Base-by-base conservation (phyloP, 2,888 invertebrate genomes). In the Polia nebulosa region DNA sequence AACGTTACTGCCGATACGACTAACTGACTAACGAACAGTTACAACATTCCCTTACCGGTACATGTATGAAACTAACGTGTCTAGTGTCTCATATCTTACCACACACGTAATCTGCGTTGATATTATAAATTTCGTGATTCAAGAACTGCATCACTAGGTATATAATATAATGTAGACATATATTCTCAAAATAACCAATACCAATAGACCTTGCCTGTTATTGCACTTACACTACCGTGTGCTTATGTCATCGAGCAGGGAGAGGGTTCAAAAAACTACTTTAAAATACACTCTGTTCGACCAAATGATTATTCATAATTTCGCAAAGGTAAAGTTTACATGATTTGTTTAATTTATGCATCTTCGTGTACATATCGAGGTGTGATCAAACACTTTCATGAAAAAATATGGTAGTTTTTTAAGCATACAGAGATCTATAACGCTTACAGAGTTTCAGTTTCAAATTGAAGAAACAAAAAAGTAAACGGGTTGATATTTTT, bases 1-100 rank as follows among this genome's bases (percentile, higher is more conserved):
- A 22, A 44, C 29, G 55, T 59, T 66, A 13, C 58, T 25, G 11
- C 15, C 47, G 51, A 39, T 59, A 34, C 52, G 13, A 44, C 34
- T 34, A 49, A 32, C 59, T 29, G n/a, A 27, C 57, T 76, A 63
- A 73, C 62, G 27, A 66, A 58, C 52, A 56, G n/a, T 63, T 29
- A 52, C 57, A 20, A 52, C 57, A 20, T 52, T 55, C 7, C 20
- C 15, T 41, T 47, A 39, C 29, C 22, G 44, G 32, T 8, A n/a
- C 20, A 58, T 41, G 32, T n/a, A 27, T 49, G 17, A n/a, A 27
- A 29, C 4, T n/a, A 8, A 27, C 27, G 17, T 49, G 17, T 27
- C 49, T 17, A 27, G 47, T 25, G 9, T 17, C 13, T 5, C 25
- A 49, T 22, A 44, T 11, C 20, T 39, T 11, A 2, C 17, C 20